Base-by-base conservation (phyloP, 2,888 invertebrate species). In the Chaitophorus viminalis region DNA sequence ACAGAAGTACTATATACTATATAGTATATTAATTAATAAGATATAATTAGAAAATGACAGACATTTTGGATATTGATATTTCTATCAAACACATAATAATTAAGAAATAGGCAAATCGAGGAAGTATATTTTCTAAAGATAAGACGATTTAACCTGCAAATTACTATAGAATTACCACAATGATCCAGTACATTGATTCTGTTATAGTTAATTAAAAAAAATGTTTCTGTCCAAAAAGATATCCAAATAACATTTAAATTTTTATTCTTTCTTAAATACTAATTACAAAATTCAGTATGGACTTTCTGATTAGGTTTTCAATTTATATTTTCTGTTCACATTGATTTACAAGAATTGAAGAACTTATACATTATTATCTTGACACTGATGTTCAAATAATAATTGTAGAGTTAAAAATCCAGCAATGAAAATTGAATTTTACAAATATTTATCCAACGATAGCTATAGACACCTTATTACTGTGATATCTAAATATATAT, bases 131-230 rank as follows among this genome's bases (percentile, higher is more conserved):
- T 75, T 11, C 39, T n/a, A n/a, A 46, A 9, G 74, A 11, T 21
- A n/a, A 39, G n/a, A 14, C 39, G 11, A n/a, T 75, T 75, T n/a
- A n/a, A n/a, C 75, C 75, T 14, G 75, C n/a, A 75, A n/a, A n/a
- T 39, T 75, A 75, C n/a, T 75, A 75, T 39, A 75, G 39, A 25
- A n/a, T 75, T 11, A 75, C 39, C 11, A 75, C 39, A 39, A 39
- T 39, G 14, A 39, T 39, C 9, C 39, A 39, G 4, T n/a, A 39
- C 5, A 39, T 39, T 75, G 39, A 39, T n/a, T n/a, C 39, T 25
- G 36, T 74, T 74, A 39, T 74, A 39, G 25, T 2, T 39, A 33
- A 74, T 21, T 74, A 36, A 74, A 36, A 74, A 14, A 36, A 74
- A 39, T 21, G 11, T 75, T 74, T 21, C 36, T 33, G 5, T 33